Evolutionary conservation across 2,113 vertebrate species (phyloP), one percentile per base, ranked within the genome.

Genomic region (Trichechus manatus): DNA sequence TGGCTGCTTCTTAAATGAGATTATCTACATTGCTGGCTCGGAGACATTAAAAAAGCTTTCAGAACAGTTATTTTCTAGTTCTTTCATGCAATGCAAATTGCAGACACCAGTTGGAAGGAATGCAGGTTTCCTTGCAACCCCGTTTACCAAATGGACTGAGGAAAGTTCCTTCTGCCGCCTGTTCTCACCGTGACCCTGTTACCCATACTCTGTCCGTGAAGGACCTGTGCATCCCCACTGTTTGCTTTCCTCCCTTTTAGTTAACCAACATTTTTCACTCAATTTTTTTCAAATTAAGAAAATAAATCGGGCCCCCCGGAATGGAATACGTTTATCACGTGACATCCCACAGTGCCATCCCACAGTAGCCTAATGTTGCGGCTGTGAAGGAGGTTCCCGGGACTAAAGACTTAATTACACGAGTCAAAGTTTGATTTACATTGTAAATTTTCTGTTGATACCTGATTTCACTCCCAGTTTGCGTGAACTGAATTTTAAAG

Each of bases 361-460:
- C 25, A 63, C 87, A 31, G 44, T 61, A 68, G 72, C 85, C 72
- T 47, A 19, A 81, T 6, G 36, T 84, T 72, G 39, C 56, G 66
- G 68, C 89, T 68, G 33, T n/a, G 91, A 93, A 75, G 94, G 86
- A 82, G 94, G 84, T 94, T 95, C 96, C 79, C 87, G 81, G 92
- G 96, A 97, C 95, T 92, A 93, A 94, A 75, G 97, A 94, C 94
- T 96, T 98, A 97, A 98, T 96, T 98, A 98, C 97, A 96, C 10
- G 72, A 97, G 94, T 93, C 20, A 33, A 84, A 96, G 89, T 97
- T 98, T 97, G 98, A 98, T 98, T 91, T 94, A 97, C 97, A 97
- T 95, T 93, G 91, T 92, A 95, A 74, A 97, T 95, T 91, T 95
- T 95, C 94, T 36, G 39, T 68, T 64, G 93, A 95, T 96, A 80